A percentile compares a stretch with the other conserved stretches of the same genome.
phyloP scores from a whole-genome alignment of 2,113 vertebrate species.

The Ictidomys tridecemlineatus region DNA sequence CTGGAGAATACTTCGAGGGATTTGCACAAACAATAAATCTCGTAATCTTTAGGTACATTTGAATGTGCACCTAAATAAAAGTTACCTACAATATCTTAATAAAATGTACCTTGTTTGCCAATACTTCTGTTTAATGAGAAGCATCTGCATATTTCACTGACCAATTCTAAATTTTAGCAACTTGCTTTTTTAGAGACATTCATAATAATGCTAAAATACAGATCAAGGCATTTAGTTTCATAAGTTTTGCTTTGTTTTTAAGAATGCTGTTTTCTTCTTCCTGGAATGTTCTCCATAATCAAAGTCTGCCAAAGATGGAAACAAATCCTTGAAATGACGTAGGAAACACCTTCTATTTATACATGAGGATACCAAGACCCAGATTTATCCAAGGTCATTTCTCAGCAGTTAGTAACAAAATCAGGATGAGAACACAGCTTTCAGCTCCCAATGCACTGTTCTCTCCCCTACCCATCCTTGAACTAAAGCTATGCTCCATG shows the following conservation, averaged over 20 bases:
- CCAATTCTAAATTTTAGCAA: constrained; percentile 50
- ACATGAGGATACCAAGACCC: not conserved
- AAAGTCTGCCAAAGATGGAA: constrained; percentile 38
- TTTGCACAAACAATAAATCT: not conserved
- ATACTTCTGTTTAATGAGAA: constrained; percentile 43
- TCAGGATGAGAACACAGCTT: constrained; percentile 11
- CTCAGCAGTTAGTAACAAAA: constrained; percentile 3
- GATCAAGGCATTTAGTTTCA: not conserved
- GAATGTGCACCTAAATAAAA: not conserved
- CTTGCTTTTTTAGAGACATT: constrained; percentile 27
- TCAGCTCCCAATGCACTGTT: not conserved
- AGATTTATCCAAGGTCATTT: not conserved
- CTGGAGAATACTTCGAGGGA: not conserved
- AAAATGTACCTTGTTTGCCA: not conserved
- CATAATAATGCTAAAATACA: not conserved
- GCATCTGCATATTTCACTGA: not conserved
- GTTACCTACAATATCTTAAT: constrained; percentile 5
- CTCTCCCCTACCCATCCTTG: not conserved
- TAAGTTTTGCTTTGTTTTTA: not conserved
- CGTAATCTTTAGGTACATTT: not conserved
- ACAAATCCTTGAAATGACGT: constrained; percentile 7
- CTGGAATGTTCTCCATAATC: constrained; percentile 16
- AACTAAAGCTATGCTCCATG: not conserved
- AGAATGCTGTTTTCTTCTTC: not conserved
- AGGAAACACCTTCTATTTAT: constrained; percentile 15